Percentiles rank a stretch among this genome's conserved stretches.
These are phyloP conservation scores for Fabriciana adippe DNA, from an alignment of 2,888 invertebrate species.

Conservation along the genomic window DNA sequence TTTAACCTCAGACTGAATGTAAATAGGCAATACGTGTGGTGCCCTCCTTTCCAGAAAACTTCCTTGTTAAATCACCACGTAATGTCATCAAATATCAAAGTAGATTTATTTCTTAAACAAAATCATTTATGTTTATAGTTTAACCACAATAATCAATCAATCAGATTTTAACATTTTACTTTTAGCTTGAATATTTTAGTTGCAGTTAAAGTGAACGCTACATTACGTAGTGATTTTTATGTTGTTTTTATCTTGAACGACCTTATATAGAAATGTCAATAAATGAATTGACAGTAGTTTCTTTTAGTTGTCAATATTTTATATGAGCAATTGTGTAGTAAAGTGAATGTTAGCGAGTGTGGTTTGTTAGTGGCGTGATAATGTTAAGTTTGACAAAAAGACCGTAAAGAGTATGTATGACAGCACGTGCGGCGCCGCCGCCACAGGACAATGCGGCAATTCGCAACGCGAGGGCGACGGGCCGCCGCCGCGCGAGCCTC, in stretches of 20 bases:
- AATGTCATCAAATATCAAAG: too few species aligned
- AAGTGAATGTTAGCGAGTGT: constrained; percentile 23
- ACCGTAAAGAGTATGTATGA: constrained; percentile 82
- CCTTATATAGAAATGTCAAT: constrained; percentile 38
- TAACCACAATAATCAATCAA: too few species aligned
- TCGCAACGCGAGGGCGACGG: constrained; percentile 84
- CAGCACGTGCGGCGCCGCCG: constrained; percentile 87
- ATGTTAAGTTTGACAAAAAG: constrained; percentile 26
- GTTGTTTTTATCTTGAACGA: constrained; percentile 22
- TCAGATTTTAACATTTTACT: too few species aligned
- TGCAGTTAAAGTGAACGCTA: too few species aligned
- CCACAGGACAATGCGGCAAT: constrained; percentile 84
- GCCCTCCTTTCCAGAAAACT: too few species aligned
- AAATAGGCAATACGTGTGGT: too few species aligned
- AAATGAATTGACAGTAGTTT: constrained; percentile 40
- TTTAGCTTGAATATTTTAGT: too few species aligned
- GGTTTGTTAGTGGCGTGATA: constrained; percentile 27
- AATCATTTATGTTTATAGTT: too few species aligned
- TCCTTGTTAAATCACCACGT: too few species aligned
- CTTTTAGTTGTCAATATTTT: constrained; percentile 37
- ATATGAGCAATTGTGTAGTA: constrained; percentile 23
- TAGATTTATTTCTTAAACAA: too few species aligned
- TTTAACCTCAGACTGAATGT: too few species aligned
- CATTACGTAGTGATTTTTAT: too few species aligned
- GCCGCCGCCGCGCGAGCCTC: constrained; percentile 83